Evolutionary conservation across 2,113 vertebrate species (phyloP), one percentile per base, ranked within the genome.

Genomic region (Notothenia rossii): DNA sequence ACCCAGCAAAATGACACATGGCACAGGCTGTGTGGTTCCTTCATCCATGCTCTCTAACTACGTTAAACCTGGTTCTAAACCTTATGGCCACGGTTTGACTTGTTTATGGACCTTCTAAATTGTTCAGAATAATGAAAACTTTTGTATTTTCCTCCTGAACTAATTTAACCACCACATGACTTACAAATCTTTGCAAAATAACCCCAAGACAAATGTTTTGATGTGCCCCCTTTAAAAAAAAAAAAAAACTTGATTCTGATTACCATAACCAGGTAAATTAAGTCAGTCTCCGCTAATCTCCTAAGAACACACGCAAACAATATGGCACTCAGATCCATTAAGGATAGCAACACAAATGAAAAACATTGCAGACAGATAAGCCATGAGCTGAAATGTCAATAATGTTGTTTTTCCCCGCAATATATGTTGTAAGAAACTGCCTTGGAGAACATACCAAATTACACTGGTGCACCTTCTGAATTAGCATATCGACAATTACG

Each of bases 1-100:
- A 62, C n/a, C 1, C 58, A 48, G 88, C 91, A 86, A 93, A 92
- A 84, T 61, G 33, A 83, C 90, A 91, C 85, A 84, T 77, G 72
- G 86, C 73, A 43, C 71, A 51, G 13, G 25, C 56, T 82, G 56
- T 18, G 65, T 76, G 50, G 77, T 79, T 75, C 59, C 58, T 68
- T 77, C 40, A 40, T 29, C 1, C 40, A 55, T 78, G 62, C 55
- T 58, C 64, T 36, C 64, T 75, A 20, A 25, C 49, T 66, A 43
- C 18, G 69, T 76, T 72, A 67, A 82, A 75, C 8, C 10, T 10
- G 17, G 60, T 12, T 50, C 51, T 40, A 9, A 61, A 29, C 73
- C 20, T 20, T 25, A 55, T 29, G 22, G 54, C 59, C 55, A 51
- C 17, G 79, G 43, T 65, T n/a, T 36, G 22, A 45, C 46, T 59